Percentiles rank a stretch among this genome's conserved stretches.
These are phyloP conservation scores for Hipposideros larvatus DNA, from an alignment of 2,797 vertebrate species.

Conservation along the genomic window DNA sequence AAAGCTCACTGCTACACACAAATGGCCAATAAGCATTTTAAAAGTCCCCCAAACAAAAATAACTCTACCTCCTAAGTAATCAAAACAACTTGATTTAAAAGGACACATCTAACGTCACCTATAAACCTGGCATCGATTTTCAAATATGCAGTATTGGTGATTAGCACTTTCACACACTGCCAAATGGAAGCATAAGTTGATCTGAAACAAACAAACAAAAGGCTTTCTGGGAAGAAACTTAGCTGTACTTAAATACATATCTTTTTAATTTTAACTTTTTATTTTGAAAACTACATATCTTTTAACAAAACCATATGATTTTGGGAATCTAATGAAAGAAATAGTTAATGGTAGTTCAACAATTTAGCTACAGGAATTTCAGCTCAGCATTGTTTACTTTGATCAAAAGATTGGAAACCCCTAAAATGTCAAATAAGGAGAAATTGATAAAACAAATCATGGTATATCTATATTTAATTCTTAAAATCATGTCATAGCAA, in stretches of 20 bases:
- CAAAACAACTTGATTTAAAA: not conserved
- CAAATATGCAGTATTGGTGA: not conserved
- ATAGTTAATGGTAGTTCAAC: not conserved
- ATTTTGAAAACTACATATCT: conserved; percentile 7
- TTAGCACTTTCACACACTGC: not conserved
- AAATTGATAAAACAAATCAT: conserved; percentile 25
- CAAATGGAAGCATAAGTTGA: not conserved
- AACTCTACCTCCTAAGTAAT: not conserved
- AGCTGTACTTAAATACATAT: not conserved
- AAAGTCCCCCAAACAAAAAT: not conserved
- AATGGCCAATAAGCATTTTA: not conserved
- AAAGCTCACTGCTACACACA: not conserved
- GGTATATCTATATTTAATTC: not conserved
- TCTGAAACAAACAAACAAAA: not conserved
- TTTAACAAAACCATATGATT: not conserved
- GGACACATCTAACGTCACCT: not conserved
- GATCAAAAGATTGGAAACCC: not conserved
- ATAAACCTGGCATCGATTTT: not conserved
- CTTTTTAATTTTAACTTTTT: not conserved
- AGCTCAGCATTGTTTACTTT: not conserved
- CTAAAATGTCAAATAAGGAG: conserved; percentile 17
- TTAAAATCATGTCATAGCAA: not conserved
- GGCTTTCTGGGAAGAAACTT: not conserved
- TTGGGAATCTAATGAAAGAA: conserved; percentile 22
- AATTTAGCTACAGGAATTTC: not conserved